A percentile compares a stretch with the other conserved stretches of the same genome.
phyloP scores from a whole-genome alignment of 2,113 vertebrate species.

The Cettia cetti region DNA sequence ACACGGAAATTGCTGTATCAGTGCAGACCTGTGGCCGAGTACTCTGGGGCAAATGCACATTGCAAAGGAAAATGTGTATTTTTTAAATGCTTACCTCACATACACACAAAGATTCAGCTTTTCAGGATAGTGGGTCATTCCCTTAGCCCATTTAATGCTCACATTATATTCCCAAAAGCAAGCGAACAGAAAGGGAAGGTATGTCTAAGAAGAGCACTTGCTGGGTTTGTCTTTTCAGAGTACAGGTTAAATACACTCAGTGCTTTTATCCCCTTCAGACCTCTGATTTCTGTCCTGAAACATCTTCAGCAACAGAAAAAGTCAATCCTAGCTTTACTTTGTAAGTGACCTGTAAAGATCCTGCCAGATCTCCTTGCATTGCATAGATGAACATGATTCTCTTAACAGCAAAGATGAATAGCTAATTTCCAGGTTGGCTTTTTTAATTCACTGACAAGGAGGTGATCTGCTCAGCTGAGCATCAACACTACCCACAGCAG shows the following conservation, averaged over 20 bases:
- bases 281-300: slow-evolving; percentile 7
- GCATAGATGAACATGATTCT: background rate
- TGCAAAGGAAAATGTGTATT: background rate
- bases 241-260: background rate
- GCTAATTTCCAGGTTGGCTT: background rate
- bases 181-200: background rate
- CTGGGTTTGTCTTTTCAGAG: background rate
- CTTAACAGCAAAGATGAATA: background rate
- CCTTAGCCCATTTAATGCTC: background rate
- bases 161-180: background rate
- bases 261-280: slow-evolving; percentile 7
- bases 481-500: background rate
- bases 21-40: background rate
- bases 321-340: background rate
- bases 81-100: background rate
- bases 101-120: background rate
- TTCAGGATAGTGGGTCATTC: background rate
- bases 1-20: background rate
- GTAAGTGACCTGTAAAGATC: background rate
- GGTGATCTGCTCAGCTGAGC: background rate
- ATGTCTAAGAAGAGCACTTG: background rate
- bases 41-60: background rate
- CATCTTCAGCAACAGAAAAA: slow-evolving; percentile 3
- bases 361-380: background rate
- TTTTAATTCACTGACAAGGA: slow-evolving; percentile 6